Base-by-base conservation (phyloP, 30 jellyfish, hydroid and myxozoan species). In the Pelagia noctiluca region DNA sequence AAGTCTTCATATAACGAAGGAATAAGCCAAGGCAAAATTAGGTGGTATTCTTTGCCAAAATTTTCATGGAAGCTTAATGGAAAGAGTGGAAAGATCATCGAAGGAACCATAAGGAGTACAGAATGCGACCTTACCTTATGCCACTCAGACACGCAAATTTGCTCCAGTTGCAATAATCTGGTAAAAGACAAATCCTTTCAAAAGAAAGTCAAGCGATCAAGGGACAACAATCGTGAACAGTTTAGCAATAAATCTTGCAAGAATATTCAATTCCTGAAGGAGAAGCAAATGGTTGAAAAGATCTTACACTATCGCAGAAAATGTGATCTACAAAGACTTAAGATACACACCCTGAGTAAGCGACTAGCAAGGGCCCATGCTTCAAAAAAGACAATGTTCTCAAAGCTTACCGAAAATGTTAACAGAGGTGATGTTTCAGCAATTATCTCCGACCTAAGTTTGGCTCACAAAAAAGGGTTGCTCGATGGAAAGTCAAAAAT, bases 41-140 rank as follows among this genome's bases (percentile, higher is more conserved):
- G 2, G 0, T 65, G 78, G 78, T 65, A 65, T 65, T 65, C 78
- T 28, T 1, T 65, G 61, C 78, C 78, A 26, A 65, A 24, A 32
- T 65, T 65, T 24, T 0, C 24, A 0, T 0, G 78, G 1, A 7
- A 1, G 8, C 2, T 25, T 16, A 24, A 65, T 2, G 78, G 53
- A 25, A 2, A 60, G 37, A 60, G 3, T 0, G n/a, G n/a, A n/a
- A n/a, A 8, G 16, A 5, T 16, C 16, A 65, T 65, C 46, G 1
- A 65, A 1, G 78, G 78, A 16, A 65, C 78, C 19, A 65, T 65
- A 1, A 65, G 53, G 8, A 65, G 78, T 25, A 2, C 26, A 10
- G 1, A 65, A 2, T 65, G 78, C 8, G 13, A 2, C 0, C 0
- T 25, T 2, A 25, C 32, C 7, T 1, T 65, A 23, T 0, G 0